A percentile compares a stretch with the other conserved stretches of the same genome.
Evolutionary conservation across 92 coral and sea anemone genomes (phyloP).

Genomic region (Epizoanthus stellaris): DNA sequence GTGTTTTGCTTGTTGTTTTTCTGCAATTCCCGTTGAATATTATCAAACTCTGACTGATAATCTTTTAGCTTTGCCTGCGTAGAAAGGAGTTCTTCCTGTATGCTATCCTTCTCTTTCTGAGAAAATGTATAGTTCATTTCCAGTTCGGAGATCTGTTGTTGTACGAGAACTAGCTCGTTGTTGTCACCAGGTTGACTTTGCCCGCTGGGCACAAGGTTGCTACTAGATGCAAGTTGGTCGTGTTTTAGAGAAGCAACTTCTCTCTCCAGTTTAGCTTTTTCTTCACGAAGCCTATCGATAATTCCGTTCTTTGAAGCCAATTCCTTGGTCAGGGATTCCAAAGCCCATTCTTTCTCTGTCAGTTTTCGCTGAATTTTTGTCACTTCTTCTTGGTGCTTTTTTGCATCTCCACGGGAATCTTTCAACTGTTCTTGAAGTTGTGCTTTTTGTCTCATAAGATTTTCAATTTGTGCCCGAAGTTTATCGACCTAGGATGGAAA

Average conservation of each 20-base stretch:
- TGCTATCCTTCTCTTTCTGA: slow-evolving; percentile 93
- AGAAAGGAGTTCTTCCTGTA: slow-evolving; percentile 81
- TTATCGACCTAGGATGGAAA: slow-evolving; percentile 80
- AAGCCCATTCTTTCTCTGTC: slow-evolving; percentile 93
- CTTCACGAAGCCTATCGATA: slow-evolving; percentile 83
- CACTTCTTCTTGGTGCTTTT: slow-evolving; percentile 87
- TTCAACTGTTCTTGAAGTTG: slow-evolving; percentile 90
- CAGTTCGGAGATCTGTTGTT: slow-evolving; percentile 90
- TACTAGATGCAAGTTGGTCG: slow-evolving; percentile 80
- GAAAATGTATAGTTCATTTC: slow-evolving; percentile 88
- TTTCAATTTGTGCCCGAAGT: slow-evolving; percentile 91
- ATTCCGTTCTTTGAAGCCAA: slow-evolving; percentile 70
- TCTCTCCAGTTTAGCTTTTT: slow-evolving; percentile 72
- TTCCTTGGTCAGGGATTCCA: slow-evolving; percentile 87
- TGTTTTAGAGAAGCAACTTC: slow-evolving; percentile 83
- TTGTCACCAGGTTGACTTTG: slow-evolving; percentile 61
- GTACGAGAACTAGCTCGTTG: slow-evolving; percentile 79
- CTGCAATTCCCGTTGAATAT: slow-evolving; percentile 86
- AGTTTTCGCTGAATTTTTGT: slow-evolving; percentile 87
- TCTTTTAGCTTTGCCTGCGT: slow-evolving; percentile 86
- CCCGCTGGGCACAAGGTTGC: slow-evolving; percentile 77
- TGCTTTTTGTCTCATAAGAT: slow-evolving; percentile 88
- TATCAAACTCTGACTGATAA: slow-evolving; percentile 85
- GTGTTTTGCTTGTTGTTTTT: slow-evolving; percentile 84
- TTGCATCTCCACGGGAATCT: slow-evolving; percentile 84